Evolutionary conservation across 2,797 vertebrate species (phyloP), one percentile per base, ranked within the genome.

Genomic region (Odontamblyopus rebecca): DNA sequence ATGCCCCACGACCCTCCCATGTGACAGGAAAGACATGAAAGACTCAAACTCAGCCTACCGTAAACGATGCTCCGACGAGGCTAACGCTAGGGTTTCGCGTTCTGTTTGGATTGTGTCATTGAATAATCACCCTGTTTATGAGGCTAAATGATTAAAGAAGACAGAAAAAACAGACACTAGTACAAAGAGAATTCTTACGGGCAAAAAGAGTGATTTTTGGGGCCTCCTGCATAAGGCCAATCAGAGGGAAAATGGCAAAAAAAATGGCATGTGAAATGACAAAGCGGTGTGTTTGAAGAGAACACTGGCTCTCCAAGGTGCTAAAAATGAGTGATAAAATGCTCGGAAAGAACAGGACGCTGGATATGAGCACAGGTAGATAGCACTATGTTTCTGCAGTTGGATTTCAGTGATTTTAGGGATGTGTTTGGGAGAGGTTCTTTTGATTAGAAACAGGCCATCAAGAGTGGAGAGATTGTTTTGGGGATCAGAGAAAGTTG

Each of bases 1-100:
- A 71, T 70, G 72, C 78, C 75, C 86, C 79, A 35, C 67, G 77
- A 89, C 84, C 85, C 81, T 75, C 56, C 68, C 66, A 64, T 68
- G 56, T 13, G 77, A 82, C 71, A 67, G 70, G 82, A 60, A 74
- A 77, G 56, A 78, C 72, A 63, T 76, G 51, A 76, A 69, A 68
- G 56, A 27, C 57, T 67, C 69, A 72, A 59, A 48, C 44, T 57
- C 35, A 68, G 30, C 54, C 53, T n/a, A 32, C 65, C 64, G 54
- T 63, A 62, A 44, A 68, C 71, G 69, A 38, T 50, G 27, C 64
- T 53, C 26, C 19, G 48, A 7, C 11, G 3, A n/a, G 67, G 66
- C 51, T 26, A 54, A 69, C 48, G 3, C 61, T 71, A 15, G 68
- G 19, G 27, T 77, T 77, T n/a, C 56, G 2, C 16, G 27, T 23